Percentiles rank a stretch among this genome's conserved stretches.
Conservation (phyloP, 2,888 invertebrate species). For the Lasioglossum malachurum region DNA sequence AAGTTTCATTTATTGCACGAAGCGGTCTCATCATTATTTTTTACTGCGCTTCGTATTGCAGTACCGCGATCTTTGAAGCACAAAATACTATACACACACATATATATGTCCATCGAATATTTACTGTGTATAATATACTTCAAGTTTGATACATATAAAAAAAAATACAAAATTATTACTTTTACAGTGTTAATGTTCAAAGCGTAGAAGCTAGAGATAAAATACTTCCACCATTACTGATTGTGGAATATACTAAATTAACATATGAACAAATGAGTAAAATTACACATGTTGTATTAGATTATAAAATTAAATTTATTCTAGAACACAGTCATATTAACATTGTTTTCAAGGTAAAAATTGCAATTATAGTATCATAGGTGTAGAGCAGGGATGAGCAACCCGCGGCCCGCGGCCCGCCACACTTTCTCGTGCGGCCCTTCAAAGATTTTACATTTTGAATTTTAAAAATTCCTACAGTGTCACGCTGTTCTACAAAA, state of each 20-base stretch:
- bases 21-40: too few relatives aligned
- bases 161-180: constrained; percentile 15
- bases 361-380: constrained; percentile 1
- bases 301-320: constrained; percentile 84
- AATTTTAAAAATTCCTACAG: too few relatives aligned
- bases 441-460: too few relatives aligned
- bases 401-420: too few relatives aligned
- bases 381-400: too few relatives aligned
- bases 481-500: too few relatives aligned
- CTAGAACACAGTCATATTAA: constrained; percentile 82
- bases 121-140: not conserved
- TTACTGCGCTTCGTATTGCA: too few relatives aligned
- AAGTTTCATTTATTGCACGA: too few relatives aligned
- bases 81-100: too few relatives aligned
- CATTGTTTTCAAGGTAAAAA: constrained; percentile 84
- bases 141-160: not conserved
- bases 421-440: too few relatives aligned
- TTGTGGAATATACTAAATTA: constrained; percentile 87
- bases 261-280: constrained; percentile 82
- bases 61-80: too few relatives aligned
- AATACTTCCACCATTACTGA: constrained; percentile 88
- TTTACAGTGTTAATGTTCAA: constrained; percentile 83
- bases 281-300: constrained; percentile 80
- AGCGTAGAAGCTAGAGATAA: constrained; percentile 85
- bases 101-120: too few relatives aligned